Base-by-base conservation (phyloP, 1,140 invertebrate genomes). In the Brachionus asplanchnoidis region DNA sequence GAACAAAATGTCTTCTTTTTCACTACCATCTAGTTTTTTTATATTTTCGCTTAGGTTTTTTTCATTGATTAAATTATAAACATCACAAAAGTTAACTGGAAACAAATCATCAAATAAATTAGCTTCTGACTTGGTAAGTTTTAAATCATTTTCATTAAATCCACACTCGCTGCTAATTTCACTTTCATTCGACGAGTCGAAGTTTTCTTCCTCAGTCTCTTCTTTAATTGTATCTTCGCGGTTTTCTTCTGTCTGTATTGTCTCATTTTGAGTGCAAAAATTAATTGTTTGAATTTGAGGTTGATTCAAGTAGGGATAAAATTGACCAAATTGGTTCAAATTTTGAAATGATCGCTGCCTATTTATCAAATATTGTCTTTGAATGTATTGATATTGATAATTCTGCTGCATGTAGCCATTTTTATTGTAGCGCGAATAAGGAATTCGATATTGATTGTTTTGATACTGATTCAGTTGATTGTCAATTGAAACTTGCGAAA, bases 361-460 rank as follows among this genome's bases (percentile, higher is more conserved):
- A 50, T 77, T 77, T 26, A 50, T 7, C 42, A 77, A 77, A 50
- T 77, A 77, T 11, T 77, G 73, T 50, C 73, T 77, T 12, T 73
- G 68, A 12, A 42, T 17, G n/a, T 42, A 42, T 73, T 40, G 36
- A 42, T 73, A 73, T 42, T 40, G 68, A 73, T 73, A 73, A 73
- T 73, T 40, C 8, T 17, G n/a, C 42, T 73, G 68, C 66, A 68
- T 68, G 17, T 40, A 73, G 3, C 44, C 14, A n/a, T 20, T 42
- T 36, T 40, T 36, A 42, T 73, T 73, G 68, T 40, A 73, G 6
- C 68, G 68, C 4, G 28, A 14, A 42, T 73, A 73, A 2, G 28
- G 68, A 3, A 73, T 42, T 17, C 68, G 23, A 42, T 40, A 73
- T 40, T 73, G 68, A 9, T 20, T 40, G 11, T 40, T 40, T n/a